These are phyloP conservation scores for Dimorphilus gyrociliatus DNA, from an alignment of 2,888 invertebrate genomes.

Conservation along the genomic window DNA sequence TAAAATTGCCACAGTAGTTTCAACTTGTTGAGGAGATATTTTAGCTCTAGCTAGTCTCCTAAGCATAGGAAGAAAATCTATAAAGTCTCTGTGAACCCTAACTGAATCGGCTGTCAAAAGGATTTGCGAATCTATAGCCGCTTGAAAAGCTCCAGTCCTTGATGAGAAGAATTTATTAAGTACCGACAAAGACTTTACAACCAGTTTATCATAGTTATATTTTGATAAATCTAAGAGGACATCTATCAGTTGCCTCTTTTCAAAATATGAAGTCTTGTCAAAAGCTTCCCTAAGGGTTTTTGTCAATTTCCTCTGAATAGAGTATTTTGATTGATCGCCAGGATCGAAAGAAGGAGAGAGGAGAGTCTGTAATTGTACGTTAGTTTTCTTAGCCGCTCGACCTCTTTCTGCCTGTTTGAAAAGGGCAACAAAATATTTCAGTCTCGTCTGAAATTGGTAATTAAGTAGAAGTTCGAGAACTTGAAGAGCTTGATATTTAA, in stretches of 20 bases:
- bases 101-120: constrained; percentile 33
- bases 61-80: constrained; percentile 30
- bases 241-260: constrained; percentile 25
- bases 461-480: constrained; percentile 32
- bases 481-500: constrained; percentile 32
- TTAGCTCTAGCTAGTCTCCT: constrained; percentile 25
- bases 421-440: constrained; percentile 28
- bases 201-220: constrained; percentile 35
- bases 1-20: constrained; percentile 27
- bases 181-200: constrained; percentile 31
- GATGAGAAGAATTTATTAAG: constrained; percentile 36
- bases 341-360: constrained; percentile 18
- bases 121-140: constrained; percentile 16
- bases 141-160: constrained; percentile 13
- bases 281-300: constrained; percentile 31
- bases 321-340: constrained; percentile 22
- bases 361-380: constrained; percentile 15
- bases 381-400: constrained; percentile 11
- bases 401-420: constrained; percentile 26
- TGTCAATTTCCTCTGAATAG: constrained; percentile 20
- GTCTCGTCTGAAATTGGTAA: constrained; percentile 26
- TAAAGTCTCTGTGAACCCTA: constrained; percentile 29
- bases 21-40: constrained; percentile 30
- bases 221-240: constrained; percentile 28
- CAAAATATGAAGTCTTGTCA: constrained; percentile 30